phyloP scores from a whole-genome alignment of 2,888 invertebrate genomes.

The Polydrusus cervinus region DNA sequence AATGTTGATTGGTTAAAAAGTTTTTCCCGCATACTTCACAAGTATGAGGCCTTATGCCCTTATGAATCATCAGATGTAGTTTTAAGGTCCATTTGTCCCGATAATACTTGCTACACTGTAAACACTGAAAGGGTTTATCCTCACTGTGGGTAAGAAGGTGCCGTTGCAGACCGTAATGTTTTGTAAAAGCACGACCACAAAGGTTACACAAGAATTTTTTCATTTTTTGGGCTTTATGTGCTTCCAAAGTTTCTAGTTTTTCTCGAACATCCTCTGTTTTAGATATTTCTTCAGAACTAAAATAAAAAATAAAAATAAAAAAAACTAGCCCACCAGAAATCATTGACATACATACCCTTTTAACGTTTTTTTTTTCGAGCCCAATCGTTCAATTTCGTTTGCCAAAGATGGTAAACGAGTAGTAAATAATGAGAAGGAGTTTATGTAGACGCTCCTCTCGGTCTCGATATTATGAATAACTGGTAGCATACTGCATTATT shows the following conservation, averaged over 20 bases:
- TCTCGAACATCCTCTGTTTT: not conserved
- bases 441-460: too few relatives aligned
- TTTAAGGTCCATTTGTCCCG: conserved; percentile 47
- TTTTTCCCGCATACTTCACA: conserved; percentile 60
- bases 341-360: too few relatives aligned
- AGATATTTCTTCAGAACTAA: not conserved
- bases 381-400: too few relatives aligned
- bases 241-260: not conserved
- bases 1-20: conserved; percentile 62
- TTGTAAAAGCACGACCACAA: not conserved
- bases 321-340: not conserved
- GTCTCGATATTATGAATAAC: too few relatives aligned
- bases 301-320: not conserved
- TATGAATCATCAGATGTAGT: conserved; percentile 50
- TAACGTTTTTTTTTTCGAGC: too few relatives aligned
- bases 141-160: not conserved
- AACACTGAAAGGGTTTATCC: not conserved
- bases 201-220: not conserved
- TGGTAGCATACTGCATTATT: too few relatives aligned
- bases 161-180: not conserved
- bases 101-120: conserved; percentile 73
- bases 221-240: not conserved
- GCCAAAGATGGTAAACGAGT: too few relatives aligned
- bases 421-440: too few relatives aligned
- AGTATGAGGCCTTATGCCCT: conserved; percentile 46